Evolutionary conservation across 2,113 vertebrate species (phyloP).

Genomic region (Erythrocercus mccallii): DNA sequence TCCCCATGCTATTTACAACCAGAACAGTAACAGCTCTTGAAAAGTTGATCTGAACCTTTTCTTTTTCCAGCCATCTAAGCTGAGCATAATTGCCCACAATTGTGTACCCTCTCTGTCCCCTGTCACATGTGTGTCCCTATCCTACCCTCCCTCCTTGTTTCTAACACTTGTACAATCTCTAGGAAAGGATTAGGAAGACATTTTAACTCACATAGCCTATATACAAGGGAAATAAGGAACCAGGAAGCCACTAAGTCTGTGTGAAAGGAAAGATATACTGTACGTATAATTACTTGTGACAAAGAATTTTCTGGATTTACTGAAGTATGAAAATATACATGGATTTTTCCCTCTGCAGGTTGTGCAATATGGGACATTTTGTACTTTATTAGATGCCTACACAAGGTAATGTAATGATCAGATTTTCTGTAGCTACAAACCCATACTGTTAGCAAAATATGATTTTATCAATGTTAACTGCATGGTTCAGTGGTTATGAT

Average conservation of each 20-base stretch:
- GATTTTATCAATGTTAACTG: neutral
- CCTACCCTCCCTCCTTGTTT: neutral
- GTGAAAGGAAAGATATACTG: neutral
- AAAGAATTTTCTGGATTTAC: neutral
- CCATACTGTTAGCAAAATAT: neutral
- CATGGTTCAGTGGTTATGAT: neutral
- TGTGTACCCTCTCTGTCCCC: neutral
- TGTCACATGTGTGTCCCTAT: neutral
- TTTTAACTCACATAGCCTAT: neutral
- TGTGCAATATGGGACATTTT: neutral
- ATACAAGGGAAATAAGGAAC: neutral
- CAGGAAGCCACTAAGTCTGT: neutral
- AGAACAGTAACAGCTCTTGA: neutral
- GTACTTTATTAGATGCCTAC: neutral
- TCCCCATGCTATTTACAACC: accelerated
- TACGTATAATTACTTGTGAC: neutral
- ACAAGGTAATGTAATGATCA: neutral
- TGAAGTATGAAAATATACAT: neutral
- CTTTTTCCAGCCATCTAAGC: neutral
- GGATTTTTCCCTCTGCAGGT: neutral
- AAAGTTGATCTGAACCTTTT: neutral
- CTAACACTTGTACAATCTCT: neutral
- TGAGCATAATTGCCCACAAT: neutral
- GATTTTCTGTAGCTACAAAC: neutral
- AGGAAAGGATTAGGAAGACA: neutral